Evolutionary conservation across 2,797 vertebrate genomes (phyloP), one percentile per base, ranked within the genome.

Genomic region (Balearica regulorum): DNA sequence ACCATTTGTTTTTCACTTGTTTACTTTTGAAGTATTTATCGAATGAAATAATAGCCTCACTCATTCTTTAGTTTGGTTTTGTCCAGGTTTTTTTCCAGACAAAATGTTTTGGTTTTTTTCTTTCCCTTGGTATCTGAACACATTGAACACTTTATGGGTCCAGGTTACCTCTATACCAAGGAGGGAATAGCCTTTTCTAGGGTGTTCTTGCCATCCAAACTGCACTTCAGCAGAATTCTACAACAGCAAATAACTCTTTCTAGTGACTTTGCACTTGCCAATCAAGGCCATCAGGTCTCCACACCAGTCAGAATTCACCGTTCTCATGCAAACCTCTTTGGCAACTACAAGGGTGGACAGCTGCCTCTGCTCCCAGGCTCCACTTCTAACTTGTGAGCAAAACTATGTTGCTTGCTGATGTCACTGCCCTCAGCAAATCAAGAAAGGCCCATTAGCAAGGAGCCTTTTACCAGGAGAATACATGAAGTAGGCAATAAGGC

Each of bases 71-170:
- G 2, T 44, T 69, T 76, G 5, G 2, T 55, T 75, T 79, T 35
- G 4, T 25, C 77, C 2, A 1, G 3, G 2, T 10, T 31, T 73
- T 58, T 53, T 33, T 4, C 11, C 24, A 43, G 13, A 57, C 0
- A 58, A 76, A 87, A 53, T 7, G 53, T 28, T 13, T 20, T 28
- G n/a, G n/a, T n/a, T 29, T 13, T 70, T n/a, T 22, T 3, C 16
- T 80, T 82, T 21, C 16, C 66, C 7, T 64, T 66, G 10, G 3
- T 60, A 43, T 35, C 16, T 78, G 61, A 89, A 78, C 6, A 51
- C 7, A 26, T 1, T 35, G 13, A 73, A 60, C 3, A 16, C 1
- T 49, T 80, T 70, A 58, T 64, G 6, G 15, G 4, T 73, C 21
- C 43, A 48, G 7, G 18, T 51, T 77, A 54, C 9, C 33, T 55